Conservation (phyloP, 2,888 invertebrate genomes). For the Xylophagus ater region DNA sequence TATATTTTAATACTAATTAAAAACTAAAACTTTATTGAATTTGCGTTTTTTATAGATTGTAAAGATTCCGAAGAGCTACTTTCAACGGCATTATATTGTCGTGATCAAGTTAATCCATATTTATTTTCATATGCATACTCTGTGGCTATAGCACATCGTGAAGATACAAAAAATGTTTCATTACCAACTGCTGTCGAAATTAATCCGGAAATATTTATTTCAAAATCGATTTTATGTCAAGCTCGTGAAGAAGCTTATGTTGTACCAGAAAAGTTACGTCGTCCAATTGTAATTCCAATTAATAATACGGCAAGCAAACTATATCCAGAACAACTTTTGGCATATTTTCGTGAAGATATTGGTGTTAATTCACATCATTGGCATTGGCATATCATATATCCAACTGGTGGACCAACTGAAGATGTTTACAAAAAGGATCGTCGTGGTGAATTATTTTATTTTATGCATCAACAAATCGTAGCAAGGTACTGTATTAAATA, state of each 20-base stretch:
- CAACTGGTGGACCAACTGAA: slow-evolving; percentile 21
- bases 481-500: slow-evolving; percentile 21
- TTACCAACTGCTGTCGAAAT: slow-evolving; percentile 48
- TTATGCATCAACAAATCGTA: slow-evolving; percentile 37
- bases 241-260: slow-evolving; percentile 43
- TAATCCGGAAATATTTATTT: slow-evolving; percentile 49
- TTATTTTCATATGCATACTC: slow-evolving; percentile 63
- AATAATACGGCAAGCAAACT: slow-evolving; percentile 31
- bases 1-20: slow-evolving; percentile 28
- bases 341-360: slow-evolving; percentile 37
- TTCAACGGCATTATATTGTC: slow-evolving; percentile 51
- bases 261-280: slow-evolving; percentile 2
- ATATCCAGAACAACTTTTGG: slow-evolving; percentile 32
- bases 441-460: slow-evolving; percentile 36
- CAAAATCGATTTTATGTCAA: slow-evolving; percentile 42
- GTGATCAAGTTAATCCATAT: slow-evolving; percentile 59
- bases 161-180: slow-evolving; percentile 43
- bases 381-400: slow-evolving; percentile 38
- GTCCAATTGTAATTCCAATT: slow-evolving; percentile 27
- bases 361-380: slow-evolving; percentile 36
- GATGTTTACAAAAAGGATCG: slow-evolving; percentile 28
- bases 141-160: slow-evolving; percentile 53
- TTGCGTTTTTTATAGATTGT: too few species aligned
- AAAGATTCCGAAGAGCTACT: slow-evolving; percentile 49
- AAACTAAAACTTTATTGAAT: slow-evolving; percentile 23